Base-by-base conservation (phyloP, 2,113 vertebrate species). In the Catagonus wagneri region DNA sequence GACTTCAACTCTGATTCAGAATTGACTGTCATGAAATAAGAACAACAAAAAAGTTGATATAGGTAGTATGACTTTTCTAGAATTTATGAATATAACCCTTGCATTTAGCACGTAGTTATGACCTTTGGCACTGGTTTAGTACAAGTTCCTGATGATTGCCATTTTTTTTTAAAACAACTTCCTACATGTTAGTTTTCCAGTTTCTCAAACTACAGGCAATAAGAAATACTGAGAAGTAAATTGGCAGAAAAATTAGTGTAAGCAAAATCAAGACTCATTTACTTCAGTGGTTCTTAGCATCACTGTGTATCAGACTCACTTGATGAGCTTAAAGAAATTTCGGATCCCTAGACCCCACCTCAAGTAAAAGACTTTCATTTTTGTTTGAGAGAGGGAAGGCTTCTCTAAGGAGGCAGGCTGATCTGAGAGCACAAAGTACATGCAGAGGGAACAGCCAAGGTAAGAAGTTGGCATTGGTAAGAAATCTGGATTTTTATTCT, bases 251-350 rank as follows among this genome's bases (percentile, higher is more conserved):
- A 90, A 50, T 58, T 81, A 27, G 81, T 54, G 13, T 16, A 86
- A 96, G 69, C 63, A 90, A 61, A 87, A 83, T 32, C 58, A 86
- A 86, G 68, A 50, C 29, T 94, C 54, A 79, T 63, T 81, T 78
- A 66, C 56, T 52, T 12, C 20, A 72, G 71, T 65, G 65, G 27
- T 84, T 95, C 52, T 89, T 25, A 84, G 71, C 39, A 60, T 84
- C 8, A 12, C 52, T 84, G 17, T 58, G 8, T 58, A 14, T 63
- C 56, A 83, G 68, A 36, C 74, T 89, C 5, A 75, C 15, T 23
- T 8, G 5, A 79, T 44, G 58, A 88, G 34, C 69, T 94, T 71
- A 56, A 78, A 66, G 50, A 72, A n/a, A 39, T 71, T 36, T 50
- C 34, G 39, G 50, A 22, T 50, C 7, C 66, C 19, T 25, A 85